Evolutionary conservation across 2,113 vertebrate genomes (phyloP), one percentile per base, ranked within the genome.

Genomic region (Leucosticte australis): DNA sequence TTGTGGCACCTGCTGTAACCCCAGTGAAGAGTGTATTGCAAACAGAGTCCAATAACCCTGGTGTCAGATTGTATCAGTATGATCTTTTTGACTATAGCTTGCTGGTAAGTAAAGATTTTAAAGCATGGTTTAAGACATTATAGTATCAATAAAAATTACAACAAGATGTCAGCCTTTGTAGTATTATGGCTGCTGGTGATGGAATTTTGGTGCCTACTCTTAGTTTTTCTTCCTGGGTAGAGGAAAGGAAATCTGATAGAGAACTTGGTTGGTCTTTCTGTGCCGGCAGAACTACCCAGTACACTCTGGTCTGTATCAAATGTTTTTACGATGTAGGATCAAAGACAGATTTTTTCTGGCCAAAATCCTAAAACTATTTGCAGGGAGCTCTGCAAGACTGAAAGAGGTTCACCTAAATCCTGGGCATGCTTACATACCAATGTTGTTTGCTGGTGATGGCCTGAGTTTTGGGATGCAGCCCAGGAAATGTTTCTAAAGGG

Each of bases 1-100:
- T 99, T 76, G 99, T 99, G 94, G 98, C 99, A 27, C 99, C 99
- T 95, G 99, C 99, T 77, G 97, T 99, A 35, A 99, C 99, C 12
- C 99, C 99, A 11, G 99, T 99, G 96, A 99, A 97, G 95, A 71
- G 37, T 27, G 14, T 97, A 23, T 19, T 13, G 62, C 97, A 98
- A 92, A 96, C 92, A 4, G 98, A 98, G 57, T 98, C 99, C 31
- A 99, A 99, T 97, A 99, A 99, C 92, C 99, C 99, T 13, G 98
- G 98, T 7, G 91, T 99, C 90, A 98, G 99, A 35, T 96, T 99
- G 49, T 99, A 98, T 95, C 95, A 98, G 35, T 99, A 99, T 93
- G 87, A 98, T 87, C 67, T 65, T 44, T n/a, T 68, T 84, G 98
- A 98, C 91, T 99, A 97, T 63, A 93, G 80, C 27, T 81, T 99